Evolutionary conservation across 2,113 vertebrate species (phyloP).

Genomic region (Hassar affinis): DNA sequence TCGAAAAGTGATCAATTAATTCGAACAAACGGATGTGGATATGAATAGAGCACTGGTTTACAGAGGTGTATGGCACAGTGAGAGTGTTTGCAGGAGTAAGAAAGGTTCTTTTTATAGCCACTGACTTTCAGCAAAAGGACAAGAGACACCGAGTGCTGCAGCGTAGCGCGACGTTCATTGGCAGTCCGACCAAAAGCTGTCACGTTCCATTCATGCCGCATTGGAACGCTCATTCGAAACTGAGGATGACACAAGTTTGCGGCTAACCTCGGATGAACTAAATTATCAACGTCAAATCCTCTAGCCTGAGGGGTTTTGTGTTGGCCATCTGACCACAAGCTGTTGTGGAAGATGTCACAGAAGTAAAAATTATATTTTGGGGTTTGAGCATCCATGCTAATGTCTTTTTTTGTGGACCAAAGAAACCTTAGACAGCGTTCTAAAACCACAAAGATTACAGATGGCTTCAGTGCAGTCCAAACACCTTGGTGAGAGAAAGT

Average conservation of each 20-base stretch:
- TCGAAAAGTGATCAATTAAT: conserved; percentile 22
- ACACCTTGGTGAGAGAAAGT: neutral
- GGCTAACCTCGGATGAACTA: conserved; percentile 29
- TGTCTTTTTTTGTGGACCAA: conserved; percentile 18
- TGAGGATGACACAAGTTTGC: conserved; percentile 1
- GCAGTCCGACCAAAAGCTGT: conserved; percentile 10
- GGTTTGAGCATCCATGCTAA: conserved; percentile 7
- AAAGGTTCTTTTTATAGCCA: neutral
- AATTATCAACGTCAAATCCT: conserved; percentile 18
- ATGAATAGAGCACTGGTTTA: neutral
- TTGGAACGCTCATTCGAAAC: neutral
- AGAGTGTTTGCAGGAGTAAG: neutral
- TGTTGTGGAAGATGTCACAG: neutral
- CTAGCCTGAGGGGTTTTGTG: neutral
- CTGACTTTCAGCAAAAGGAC: conserved; percentile 25
- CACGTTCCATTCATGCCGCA: neutral
- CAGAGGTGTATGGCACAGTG: too few species aligned
- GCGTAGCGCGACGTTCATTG: neutral
- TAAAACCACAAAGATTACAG: conserved; percentile 8
- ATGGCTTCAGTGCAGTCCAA: neutral
- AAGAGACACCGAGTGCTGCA: neutral
- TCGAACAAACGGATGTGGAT: conserved; percentile 24
- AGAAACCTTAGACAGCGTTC: conserved; percentile 17
- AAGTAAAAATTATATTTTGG: neutral
- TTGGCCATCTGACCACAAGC: neutral